phyloP scores from a whole-genome alignment of 2,888 invertebrate genomes.

The Heliconius aoede region DNA sequence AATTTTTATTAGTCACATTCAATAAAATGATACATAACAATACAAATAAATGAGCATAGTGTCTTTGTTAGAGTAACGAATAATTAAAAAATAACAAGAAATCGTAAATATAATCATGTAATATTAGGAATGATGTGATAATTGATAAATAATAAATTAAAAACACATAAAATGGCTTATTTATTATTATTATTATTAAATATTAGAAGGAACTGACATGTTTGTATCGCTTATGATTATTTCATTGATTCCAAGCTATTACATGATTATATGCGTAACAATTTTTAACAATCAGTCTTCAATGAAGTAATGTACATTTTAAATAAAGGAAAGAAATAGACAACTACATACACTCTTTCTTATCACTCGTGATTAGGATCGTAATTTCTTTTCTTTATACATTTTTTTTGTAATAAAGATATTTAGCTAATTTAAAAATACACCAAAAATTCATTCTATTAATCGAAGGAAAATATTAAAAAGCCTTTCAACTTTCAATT shows the following conservation, averaged over 20 bases:
- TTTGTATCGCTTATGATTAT: constrained; percentile 10
- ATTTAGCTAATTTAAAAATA: constrained; percentile 6
- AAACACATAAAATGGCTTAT: neutral
- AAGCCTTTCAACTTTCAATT: too few relatives aligned
- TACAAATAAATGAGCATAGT: constrained; percentile 45
- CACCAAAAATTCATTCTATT: neutral
- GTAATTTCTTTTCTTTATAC: neutral
- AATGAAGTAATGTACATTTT: constrained; percentile 48
- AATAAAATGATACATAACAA: constrained; percentile 26
- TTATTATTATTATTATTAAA: neutral
- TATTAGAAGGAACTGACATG: constrained; percentile 12
- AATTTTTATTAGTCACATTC: constrained; percentile 27
- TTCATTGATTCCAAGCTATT: constrained; percentile 12
- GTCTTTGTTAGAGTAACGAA: constrained; percentile 50
- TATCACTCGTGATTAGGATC: constrained; percentile 7
- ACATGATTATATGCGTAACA: constrained; percentile 26
- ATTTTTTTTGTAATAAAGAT: constrained; percentile 2
- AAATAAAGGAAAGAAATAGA: constrained; percentile 7
- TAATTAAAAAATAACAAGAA: constrained; percentile 57
- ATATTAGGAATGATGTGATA: constrained; percentile 12
- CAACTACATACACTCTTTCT: constrained; percentile 15
- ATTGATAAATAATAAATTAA: neutral
- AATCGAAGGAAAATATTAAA: neutral
- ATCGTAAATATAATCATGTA: constrained; percentile 36
- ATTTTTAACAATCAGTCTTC: constrained; percentile 74